Conservation (phyloP, 2,113 vertebrate species). For the Clarias batrachus region DNA sequence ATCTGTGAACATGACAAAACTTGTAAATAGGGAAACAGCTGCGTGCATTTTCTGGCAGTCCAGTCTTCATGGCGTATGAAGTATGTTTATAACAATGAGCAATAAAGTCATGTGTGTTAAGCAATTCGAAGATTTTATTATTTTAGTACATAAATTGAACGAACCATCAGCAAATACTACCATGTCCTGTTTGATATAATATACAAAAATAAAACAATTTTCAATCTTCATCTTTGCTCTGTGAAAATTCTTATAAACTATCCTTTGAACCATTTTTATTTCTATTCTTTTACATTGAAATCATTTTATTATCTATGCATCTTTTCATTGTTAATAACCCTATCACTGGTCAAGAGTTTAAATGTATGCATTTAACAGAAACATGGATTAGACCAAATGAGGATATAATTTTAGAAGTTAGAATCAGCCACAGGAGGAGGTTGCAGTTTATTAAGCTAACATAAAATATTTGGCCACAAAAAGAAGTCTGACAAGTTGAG, state of each 20-base stretch:
- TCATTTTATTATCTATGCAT: not conserved
- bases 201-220: not conserved
- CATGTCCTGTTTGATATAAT: not conserved
- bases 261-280: not conserved
- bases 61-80: not conserved
- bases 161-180: not conserved
- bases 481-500: too few relatives aligned
- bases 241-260: not conserved
- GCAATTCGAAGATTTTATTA: not conserved
- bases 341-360: not conserved
- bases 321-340: not conserved
- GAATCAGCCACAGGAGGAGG: too few relatives aligned
- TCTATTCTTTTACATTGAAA: not conserved
- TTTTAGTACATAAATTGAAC: not conserved
- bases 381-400: too few relatives aligned
- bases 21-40: not conserved
- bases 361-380: too few relatives aligned
- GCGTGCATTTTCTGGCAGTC: not conserved
- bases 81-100: not conserved
- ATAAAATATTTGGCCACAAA: too few relatives aligned
- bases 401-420: too few relatives aligned
- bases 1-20: not conserved
- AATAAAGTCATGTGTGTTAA: not conserved
- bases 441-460: too few relatives aligned
- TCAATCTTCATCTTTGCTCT: not conserved